Conservation (phyloP, 2,888 invertebrate species). For the Synanthedon andrenaeformis region DNA sequence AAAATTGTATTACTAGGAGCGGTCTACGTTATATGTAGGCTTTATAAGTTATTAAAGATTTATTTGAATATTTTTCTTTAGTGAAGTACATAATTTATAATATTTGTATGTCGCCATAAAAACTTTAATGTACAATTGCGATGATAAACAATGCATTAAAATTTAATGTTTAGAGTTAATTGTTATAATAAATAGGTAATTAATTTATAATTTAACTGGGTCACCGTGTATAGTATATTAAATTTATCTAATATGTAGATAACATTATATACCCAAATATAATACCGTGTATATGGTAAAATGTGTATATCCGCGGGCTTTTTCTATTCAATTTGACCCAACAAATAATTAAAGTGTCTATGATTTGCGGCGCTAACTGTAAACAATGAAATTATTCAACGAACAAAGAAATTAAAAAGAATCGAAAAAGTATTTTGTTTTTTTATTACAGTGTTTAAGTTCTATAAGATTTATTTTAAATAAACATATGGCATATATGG, state of each 20-base stretch:
- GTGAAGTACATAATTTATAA: background rate
- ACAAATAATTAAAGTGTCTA: background rate
- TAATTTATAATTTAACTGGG: no score
- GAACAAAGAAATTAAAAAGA: slow-evolving; percentile 51
- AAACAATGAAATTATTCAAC: slow-evolving; percentile 16
- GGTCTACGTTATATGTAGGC: slow-evolving; percentile 67
- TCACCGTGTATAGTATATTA: no score
- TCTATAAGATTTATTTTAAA: no score
- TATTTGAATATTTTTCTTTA: slow-evolving; percentile 15
- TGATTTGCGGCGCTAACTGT: slow-evolving; percentile 23
- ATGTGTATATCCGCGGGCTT: background rate
- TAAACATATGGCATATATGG: background rate
- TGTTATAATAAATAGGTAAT: no score
- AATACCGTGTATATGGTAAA: no score
- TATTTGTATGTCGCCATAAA: background rate
- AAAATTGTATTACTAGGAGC: slow-evolving; percentile 41
- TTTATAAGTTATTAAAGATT: slow-evolving; percentile 50
- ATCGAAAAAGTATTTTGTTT: slow-evolving; percentile 18
- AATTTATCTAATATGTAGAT: no score
- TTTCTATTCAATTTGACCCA: background rate
- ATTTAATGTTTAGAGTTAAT: background rate
- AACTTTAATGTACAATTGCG: background rate
- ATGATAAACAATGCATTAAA: background rate
- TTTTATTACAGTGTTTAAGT: no score
- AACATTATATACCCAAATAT: no score